A percentile compares a stretch with the other conserved stretches of the same genome.
These are phyloP conservation scores for Neelides folsomi DNA, from an alignment of 2,888 invertebrate genomes.

Conservation along the genomic window DNA sequence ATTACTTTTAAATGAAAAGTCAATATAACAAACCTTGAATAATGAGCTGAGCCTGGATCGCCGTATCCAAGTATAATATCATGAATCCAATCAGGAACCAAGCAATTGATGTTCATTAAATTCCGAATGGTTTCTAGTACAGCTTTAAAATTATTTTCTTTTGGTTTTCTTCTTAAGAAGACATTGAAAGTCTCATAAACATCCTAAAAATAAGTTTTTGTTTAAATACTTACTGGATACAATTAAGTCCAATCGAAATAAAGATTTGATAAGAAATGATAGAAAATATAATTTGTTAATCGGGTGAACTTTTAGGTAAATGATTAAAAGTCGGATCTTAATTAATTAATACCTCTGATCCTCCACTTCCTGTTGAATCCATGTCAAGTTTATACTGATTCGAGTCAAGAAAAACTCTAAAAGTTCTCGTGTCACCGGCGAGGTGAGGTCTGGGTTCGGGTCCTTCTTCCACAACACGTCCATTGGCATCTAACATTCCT, in stretches of 20 bases:
- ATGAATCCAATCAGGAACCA: conserved; percentile 91
- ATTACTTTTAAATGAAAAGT: neutral
- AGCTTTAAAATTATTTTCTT: conserved; percentile 99
- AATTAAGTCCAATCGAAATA: no score
- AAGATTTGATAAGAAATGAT: neutral
- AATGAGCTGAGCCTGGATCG: conserved; percentile 93
- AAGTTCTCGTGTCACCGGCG: conserved; percentile 79
- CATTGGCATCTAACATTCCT: conserved; percentile 91
- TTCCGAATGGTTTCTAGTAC: conserved; percentile 96
- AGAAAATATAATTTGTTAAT: neutral
- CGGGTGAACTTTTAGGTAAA: neutral
- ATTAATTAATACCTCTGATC: neutral
- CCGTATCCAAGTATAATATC: conserved; percentile 96
- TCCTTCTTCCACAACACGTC: conserved; percentile 90
- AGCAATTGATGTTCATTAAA: conserved; percentile 97
- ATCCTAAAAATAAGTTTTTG: conserved; percentile 51
- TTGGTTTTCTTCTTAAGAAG: conserved; percentile 94
- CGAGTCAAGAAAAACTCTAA: conserved; percentile 84
- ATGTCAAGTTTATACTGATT: conserved; percentile 93
- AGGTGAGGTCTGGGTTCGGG: conserved; percentile 77
- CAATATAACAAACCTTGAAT: conserved; percentile 47
- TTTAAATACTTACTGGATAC: no score
- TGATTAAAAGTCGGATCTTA: neutral
- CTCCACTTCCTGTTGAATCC: conserved; percentile 64
- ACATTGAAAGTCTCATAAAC: conserved; percentile 90